phyloP scores from a whole-genome alignment of 2,797 vertebrate species.

The Hippoglossus hippoglossus region DNA sequence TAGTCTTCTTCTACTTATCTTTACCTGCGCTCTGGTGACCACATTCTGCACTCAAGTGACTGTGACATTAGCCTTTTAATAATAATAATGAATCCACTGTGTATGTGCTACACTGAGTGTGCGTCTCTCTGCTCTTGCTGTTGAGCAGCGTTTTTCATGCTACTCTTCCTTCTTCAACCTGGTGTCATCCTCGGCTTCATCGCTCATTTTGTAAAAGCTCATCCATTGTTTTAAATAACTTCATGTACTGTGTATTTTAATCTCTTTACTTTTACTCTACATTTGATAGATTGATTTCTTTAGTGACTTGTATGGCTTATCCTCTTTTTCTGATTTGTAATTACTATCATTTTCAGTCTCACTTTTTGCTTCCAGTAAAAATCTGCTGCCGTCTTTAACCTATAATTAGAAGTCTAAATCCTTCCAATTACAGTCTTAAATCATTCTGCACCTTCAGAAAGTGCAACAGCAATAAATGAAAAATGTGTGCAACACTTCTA shows the following conservation, averaged over 20 bases:
- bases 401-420: too few species aligned
- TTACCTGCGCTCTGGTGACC: conserved; percentile 52
- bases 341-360: too few species aligned
- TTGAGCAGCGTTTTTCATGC: background rate
- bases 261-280: too few species aligned
- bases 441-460: background rate
- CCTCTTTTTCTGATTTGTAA: too few species aligned
- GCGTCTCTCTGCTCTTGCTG: background rate
- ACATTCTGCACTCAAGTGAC: conserved; percentile 54
- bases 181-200: background rate
- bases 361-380: too few species aligned
- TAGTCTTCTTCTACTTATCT: conserved; percentile 11
- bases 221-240: too few species aligned
- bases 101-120: conserved; percentile 2
- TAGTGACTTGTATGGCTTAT: too few species aligned
- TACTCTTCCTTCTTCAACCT: background rate
- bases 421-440: background rate
- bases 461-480: too few species aligned
- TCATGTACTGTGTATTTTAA: too few species aligned
- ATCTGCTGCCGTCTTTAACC: too few species aligned
- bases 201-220: background rate
- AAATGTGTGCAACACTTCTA: background rate
- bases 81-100: background rate
- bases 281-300: too few species aligned
- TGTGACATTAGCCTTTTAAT: background rate